A percentile compares a stretch with the other conserved stretches of the same genome.
Conservation (phyloP, 1,140 invertebrate genomes). For the Anadara kagoshimensis region DNA sequence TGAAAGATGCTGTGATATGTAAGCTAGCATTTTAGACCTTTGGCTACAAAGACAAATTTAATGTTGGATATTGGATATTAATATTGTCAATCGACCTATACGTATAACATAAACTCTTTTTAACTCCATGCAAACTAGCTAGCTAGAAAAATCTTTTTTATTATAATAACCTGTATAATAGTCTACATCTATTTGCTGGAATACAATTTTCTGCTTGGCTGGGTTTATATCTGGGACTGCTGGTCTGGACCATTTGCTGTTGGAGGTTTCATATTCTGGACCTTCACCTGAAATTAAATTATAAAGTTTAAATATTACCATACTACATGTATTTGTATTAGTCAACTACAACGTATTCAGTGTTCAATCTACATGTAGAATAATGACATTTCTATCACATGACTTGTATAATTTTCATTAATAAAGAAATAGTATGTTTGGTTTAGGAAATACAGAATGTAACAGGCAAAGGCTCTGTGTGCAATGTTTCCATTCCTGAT, state of each 20-base stretch:
- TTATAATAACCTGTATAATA: slow-evolving; percentile 84
- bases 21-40: too few species aligned
- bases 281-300: slow-evolving; percentile 42
- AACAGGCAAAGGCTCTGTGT: background rate
- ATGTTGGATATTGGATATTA: too few species aligned
- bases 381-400: background rate
- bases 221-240: slow-evolving; percentile 79
- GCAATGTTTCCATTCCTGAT: background rate
- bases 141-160: background rate
- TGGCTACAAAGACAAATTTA: too few species aligned
- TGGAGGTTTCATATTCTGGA: slow-evolving; percentile 51
- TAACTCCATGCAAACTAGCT: too few species aligned
- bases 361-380: background rate
- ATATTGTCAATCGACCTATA: too few species aligned
- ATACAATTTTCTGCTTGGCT: slow-evolving; percentile 80
- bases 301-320: background rate
- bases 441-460: background rate
- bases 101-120: too few species aligned
- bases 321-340: background rate
- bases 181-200: slow-evolving; percentile 84
- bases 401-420: background rate
- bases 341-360: background rate
- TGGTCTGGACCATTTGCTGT: slow-evolving; percentile 79
- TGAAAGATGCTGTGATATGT: too few species aligned
- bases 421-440: background rate